Conservation (phyloP, 2,888 invertebrate species). For the Stenodera caucasica region DNA sequence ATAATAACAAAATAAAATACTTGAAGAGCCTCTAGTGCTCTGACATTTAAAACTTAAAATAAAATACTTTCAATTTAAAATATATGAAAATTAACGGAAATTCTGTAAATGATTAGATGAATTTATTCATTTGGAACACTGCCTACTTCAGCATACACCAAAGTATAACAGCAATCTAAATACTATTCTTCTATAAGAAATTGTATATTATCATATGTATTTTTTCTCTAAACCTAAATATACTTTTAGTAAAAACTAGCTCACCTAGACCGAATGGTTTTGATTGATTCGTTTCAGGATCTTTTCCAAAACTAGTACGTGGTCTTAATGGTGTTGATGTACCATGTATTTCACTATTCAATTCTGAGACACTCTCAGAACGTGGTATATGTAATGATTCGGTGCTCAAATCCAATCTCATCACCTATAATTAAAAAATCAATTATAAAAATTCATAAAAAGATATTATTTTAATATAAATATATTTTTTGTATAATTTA, state of each 20-base stretch:
- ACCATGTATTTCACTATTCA: slow-evolving; percentile 65
- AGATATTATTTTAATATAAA: neutral
- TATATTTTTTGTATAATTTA: slow-evolving; percentile 51
- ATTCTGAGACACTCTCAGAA: slow-evolving; percentile 82
- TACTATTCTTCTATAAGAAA: slow-evolving; percentile 22
- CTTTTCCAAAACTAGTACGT: slow-evolving; percentile 51
- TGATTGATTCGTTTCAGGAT: slow-evolving; percentile 62
- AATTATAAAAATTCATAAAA: neutral
- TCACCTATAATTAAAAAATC: slow-evolving; percentile 61
- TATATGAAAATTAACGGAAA: slow-evolving; percentile 16
- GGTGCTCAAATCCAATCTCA: slow-evolving; percentile 79
- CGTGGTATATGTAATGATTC: slow-evolving; percentile 77
- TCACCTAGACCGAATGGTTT: slow-evolving; percentile 83
- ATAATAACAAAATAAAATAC: slow-evolving; percentile 9
- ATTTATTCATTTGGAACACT: slow-evolving; percentile 20
- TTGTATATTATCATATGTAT: neutral
- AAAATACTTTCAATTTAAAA: slow-evolving; percentile 20
- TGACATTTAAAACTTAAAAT: slow-evolving; percentile 11
- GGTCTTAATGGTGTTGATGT: slow-evolving; percentile 46
- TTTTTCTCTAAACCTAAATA: neutral
- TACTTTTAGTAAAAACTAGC: slow-evolving; percentile 43
- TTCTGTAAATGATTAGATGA: slow-evolving; percentile 19
- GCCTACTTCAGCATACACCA: slow-evolving; percentile 28
- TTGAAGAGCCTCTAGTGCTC: slow-evolving; percentile 20
- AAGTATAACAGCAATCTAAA: slow-evolving; percentile 30